phyloP scores from a whole-genome alignment of 1,140 invertebrate species.

The Hermetia illucens region DNA sequence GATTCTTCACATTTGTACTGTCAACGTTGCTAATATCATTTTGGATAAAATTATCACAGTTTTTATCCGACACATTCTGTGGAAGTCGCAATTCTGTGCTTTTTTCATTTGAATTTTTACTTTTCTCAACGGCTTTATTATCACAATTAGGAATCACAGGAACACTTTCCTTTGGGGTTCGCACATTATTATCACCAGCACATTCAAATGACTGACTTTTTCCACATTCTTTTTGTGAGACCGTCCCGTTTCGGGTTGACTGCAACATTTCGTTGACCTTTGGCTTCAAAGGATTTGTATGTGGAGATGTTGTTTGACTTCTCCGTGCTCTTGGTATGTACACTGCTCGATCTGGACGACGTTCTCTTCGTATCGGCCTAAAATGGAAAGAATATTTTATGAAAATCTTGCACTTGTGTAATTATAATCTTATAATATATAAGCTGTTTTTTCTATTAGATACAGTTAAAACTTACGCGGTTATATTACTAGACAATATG shows the following conservation, averaged over 20 bases:
- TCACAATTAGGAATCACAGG: not conserved
- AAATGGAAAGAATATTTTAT: too few species aligned
- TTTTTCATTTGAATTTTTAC: not conserved
- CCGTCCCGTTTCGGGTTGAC: too few species aligned
- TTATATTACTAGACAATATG: too few species aligned
- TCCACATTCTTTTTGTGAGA: too few species aligned
- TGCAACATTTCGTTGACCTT: not conserved
- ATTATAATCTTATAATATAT: too few species aligned
- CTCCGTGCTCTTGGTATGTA: conserved; percentile 60
- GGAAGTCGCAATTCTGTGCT: too few species aligned
- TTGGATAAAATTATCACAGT: conserved; percentile 4
- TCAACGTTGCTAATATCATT: not conserved
- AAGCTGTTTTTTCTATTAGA: too few species aligned
- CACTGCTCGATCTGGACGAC: conserved; percentile 58
- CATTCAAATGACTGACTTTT: too few species aligned
- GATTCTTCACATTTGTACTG: conserved; percentile 1
- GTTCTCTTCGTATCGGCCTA: conserved; percentile 34
- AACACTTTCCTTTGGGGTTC: too few species aligned
- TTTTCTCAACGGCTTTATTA: conserved; percentile 1
- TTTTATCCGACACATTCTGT: not conserved
- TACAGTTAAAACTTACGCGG: too few species aligned
- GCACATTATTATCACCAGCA: too few species aligned
- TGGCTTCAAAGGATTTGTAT: not conserved
- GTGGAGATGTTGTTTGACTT: conserved; percentile 31
- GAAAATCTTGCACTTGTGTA: too few species aligned